Base-by-base conservation (phyloP, 2,113 vertebrate species). In the Embiotoca jacksoni region DNA sequence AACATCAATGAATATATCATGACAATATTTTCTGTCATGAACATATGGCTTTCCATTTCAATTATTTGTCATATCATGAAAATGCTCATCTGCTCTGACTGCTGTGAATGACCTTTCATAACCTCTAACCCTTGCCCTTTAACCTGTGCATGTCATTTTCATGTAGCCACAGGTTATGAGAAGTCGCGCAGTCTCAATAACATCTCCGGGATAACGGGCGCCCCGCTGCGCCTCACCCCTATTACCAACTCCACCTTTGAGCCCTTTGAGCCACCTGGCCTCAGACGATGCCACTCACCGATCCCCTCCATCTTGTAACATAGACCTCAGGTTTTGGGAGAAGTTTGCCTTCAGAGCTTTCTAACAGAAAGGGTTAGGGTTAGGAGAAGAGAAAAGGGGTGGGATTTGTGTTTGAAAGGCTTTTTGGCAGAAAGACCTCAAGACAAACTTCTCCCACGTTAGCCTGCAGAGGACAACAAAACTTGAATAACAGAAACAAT, bases 181-280 rank as follows among this genome's bases (percentile, higher is more conserved):
- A 97, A 97, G 93, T 97, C 97, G 46, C 96, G 96, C 92, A 98
- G 97, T 88, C 95, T 98, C 89, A 97, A 97, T 93, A 98, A 97
- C 93, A 98, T 98, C 89, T 96, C 96, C 6, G 96, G 96, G 91
- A 94, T 96, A 94, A 95, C 93, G 7, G 96, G 95, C 67, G 94
- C 94, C 62, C 94, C 95, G 3, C 90, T 97, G 87, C 95, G 95
- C 83, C 94, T 97, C 68, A 95, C 96, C 31, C 96, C 96, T 73
- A 96, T 96, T 85, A 95, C 94, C 85, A 94, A 94, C 60, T 83
- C 93, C 60, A 91, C 92, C 74, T 95, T 94, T 0, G 93, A 95
- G 81, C 90, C 94, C 57, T 96, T 94, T 13, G 94, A 96, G 83
- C 94, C 96, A 3, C 95, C 95, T 8, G 94, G 96, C 72, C 85